These are phyloP conservation scores for Enteromius viviparus DNA, from an alignment of 2,797 vertebrate species.

Conservation along the genomic window DNA sequence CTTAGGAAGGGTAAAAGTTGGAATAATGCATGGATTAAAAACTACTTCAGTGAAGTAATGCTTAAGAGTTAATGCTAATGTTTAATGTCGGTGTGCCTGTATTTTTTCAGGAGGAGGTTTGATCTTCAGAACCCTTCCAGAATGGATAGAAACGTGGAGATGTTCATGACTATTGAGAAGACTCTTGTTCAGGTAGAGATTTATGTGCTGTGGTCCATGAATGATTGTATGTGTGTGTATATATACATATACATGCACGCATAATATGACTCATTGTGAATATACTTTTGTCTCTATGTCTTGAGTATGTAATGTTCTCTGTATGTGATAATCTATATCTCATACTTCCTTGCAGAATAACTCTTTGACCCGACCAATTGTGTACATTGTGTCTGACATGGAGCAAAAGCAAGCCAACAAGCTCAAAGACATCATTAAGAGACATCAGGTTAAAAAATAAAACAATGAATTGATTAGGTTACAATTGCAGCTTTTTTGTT, in stretches of 20 bases:
- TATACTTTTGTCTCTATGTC: background rate
- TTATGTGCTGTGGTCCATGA: background rate
- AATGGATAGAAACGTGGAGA: slow-evolving; percentile 99
- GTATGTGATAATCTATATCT: background rate
- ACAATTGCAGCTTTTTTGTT: background rate
- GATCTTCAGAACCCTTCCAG: slow-evolving; percentile 97
- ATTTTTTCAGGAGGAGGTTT: slow-evolving; percentile 86
- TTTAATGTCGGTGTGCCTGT: background rate
- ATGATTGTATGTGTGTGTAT: no score
- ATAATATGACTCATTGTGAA: background rate
- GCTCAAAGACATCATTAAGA: slow-evolving; percentile 96
- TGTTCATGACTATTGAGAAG: slow-evolving; percentile 99
- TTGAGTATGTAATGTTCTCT: background rate
- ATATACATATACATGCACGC: no score
- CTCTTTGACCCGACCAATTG: slow-evolving; percentile 91
- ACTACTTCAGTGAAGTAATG: background rate
- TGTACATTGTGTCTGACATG: slow-evolving; percentile 92
- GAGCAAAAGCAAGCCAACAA: slow-evolving; percentile 93
- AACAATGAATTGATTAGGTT: no score
- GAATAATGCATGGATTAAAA: background rate
- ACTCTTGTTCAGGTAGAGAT: slow-evolving; percentile 90
- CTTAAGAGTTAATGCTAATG: background rate
- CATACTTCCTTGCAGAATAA: slow-evolving; percentile 82
- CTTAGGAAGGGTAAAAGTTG: background rate
- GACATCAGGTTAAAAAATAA: slow-evolving; percentile 86